phyloP scores from a whole-genome alignment of 2,113 vertebrate genomes.

The Callipepla squamata region DNA sequence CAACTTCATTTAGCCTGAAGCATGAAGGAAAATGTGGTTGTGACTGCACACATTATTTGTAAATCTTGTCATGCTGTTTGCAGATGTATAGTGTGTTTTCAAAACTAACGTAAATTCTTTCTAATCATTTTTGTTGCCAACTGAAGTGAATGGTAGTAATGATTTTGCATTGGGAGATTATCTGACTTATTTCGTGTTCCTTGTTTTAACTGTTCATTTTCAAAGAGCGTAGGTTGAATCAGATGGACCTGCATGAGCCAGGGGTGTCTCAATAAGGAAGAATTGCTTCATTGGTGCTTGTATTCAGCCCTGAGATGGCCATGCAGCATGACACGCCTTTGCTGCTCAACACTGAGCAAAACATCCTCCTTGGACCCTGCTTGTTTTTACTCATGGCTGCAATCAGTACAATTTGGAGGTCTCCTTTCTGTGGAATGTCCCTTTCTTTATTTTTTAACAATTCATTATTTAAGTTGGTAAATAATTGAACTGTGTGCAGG shows the following conservation, averaged over 20 bases:
- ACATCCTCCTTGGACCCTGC: too few species aligned
- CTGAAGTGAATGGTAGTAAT: not conserved
- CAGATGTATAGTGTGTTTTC: rapidly evolving
- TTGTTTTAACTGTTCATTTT: not conserved
- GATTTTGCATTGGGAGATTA: not conserved
- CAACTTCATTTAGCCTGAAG: not conserved
- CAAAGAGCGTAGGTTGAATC: not conserved
- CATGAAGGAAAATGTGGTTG: not conserved
- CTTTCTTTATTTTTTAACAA: not conserved
- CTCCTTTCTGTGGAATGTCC: not conserved
- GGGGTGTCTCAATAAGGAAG: constrained; percentile 6
- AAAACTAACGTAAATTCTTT: not conserved
- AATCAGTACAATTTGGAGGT: not conserved
- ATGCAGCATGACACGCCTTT: not conserved
- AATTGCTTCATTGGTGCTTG: not conserved
- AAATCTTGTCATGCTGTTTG: not conserved
- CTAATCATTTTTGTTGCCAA: not conserved
- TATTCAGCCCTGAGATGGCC: not conserved
- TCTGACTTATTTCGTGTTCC: not conserved
- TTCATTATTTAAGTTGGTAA: not conserved
- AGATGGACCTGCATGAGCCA: not conserved
- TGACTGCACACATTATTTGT: not conserved
- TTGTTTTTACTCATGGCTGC: not conserved
- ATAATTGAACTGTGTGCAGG: not conserved
- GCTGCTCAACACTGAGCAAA: not conserved